These are phyloP conservation scores for Scaeva pyrastri DNA, from an alignment of 2,888 invertebrate species.

Conservation along the genomic window DNA sequence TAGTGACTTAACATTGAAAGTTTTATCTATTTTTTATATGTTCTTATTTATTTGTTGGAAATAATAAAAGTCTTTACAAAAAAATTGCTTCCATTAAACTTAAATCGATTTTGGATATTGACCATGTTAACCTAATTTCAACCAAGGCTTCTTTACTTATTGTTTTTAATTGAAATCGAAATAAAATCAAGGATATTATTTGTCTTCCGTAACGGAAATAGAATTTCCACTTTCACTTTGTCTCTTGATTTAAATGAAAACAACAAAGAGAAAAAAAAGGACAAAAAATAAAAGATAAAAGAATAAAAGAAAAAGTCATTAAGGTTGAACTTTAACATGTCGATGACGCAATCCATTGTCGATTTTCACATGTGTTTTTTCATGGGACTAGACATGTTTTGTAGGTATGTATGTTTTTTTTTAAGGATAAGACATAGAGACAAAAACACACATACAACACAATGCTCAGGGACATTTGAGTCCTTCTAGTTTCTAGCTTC, in stretches of 20 bases:
- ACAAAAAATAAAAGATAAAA: not conserved
- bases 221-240: conserved; percentile 11
- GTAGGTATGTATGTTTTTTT: not conserved
- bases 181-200: not conserved
- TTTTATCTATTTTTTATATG: too few relatives aligned
- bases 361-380: not conserved
- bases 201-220: not conserved
- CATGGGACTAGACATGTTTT: not conserved
- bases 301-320: too few relatives aligned
- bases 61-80: too few relatives aligned
- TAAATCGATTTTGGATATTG: not conserved
- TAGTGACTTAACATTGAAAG: too few relatives aligned
- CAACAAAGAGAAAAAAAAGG: not conserved
- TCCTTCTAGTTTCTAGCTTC: not conserved
- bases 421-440: not conserved
- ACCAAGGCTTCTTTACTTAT: not conserved
- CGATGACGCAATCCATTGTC: conserved; percentile 14
- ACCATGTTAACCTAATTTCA: not conserved
- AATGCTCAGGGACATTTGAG: not conserved
- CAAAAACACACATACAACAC: not conserved
- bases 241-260: not conserved
- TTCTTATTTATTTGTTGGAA: too few relatives aligned
- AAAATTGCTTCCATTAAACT: not conserved
- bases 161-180: not conserved
- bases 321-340: not conserved